Conservation (phyloP, 2,797 vertebrate genomes). For the Notamacropus eugenii region DNA sequence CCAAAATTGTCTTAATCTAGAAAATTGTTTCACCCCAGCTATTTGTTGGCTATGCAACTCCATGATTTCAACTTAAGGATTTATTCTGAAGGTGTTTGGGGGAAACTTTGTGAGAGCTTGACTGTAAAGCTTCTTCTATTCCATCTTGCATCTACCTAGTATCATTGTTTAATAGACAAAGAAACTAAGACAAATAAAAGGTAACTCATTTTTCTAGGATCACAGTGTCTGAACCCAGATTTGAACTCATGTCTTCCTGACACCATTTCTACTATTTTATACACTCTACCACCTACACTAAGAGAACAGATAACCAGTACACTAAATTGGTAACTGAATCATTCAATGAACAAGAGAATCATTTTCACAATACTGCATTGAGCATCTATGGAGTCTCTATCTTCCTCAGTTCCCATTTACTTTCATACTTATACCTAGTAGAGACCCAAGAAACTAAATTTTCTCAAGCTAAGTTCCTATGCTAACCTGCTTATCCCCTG, state of each 20-base stretch:
- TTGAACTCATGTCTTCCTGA: background rate
- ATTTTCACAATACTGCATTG: background rate
- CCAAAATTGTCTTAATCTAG: background rate
- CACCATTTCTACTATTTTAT: background rate
- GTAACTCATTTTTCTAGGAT: background rate
- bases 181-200: too few relatives aligned
- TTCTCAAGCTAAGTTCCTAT: background rate
- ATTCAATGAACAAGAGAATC: background rate
- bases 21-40: background rate
- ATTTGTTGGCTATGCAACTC: background rate
- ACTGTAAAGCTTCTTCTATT: too few relatives aligned
- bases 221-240: background rate
- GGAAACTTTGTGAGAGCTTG: too few relatives aligned
- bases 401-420: background rate
- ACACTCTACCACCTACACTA: background rate
- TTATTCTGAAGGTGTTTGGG: too few relatives aligned
- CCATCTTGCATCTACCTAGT: too few relatives aligned
- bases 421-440: background rate
- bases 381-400: background rate
- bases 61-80: background rate
- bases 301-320: background rate
- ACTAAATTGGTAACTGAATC: background rate
- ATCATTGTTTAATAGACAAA: too few relatives aligned
- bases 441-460: background rate
- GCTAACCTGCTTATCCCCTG: background rate